Base-by-base conservation (phyloP, 2,888 invertebrate species). In the Andrena trimmerana region DNA sequence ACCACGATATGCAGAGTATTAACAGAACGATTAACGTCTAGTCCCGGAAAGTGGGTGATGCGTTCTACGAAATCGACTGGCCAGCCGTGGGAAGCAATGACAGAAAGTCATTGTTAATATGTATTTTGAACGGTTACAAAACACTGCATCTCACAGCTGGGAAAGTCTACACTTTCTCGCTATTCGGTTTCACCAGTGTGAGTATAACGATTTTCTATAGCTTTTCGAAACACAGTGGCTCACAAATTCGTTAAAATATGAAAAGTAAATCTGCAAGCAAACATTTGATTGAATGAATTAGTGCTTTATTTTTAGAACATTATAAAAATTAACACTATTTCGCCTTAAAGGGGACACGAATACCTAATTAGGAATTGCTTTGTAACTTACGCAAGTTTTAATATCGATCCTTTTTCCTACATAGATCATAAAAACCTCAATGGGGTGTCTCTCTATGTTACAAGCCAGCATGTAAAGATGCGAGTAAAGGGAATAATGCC, bases 1-100 rank as follows among this genome's bases (percentile, higher is more conserved):
- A 27, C 16, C 10, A 13, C 57, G 20, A 2, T n/a, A 16, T 1
- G 2, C 2, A 6, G 7, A 36, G 16, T 52, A 31, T 1, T 20
- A 52, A 8, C 5, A 10, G 31, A 57, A 8, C 20, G 33, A 60
- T 27, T 68, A 52, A 3, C n/a, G 8, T 76, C 27, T 90, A 96
- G 96, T 95, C 95, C 78, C 90, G 90, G 54, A 94, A 94, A 71
- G 93, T 96, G 1, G 92, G 93, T 2, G 93, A 94, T 68, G 95
- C 95, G 2, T 95, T 95, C n/a, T 95, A 94, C 80, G 94, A 95
- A 79, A 94, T 95, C 0, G 93, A 95, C 27, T 69, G 69, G 69
- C 16, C 16, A n/a, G 24, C 42, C 8, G 27, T 59, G n/a, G 29
- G 0, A n/a, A 69, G 3, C 13, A 5, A 6, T 4, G 16, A 69